A percentile compares a stretch with the other conserved stretches of the same genome.
Evolutionary conservation across 1,140 invertebrate genomes (phyloP).

Genomic region (Oreohelix idahoensis): DNA sequence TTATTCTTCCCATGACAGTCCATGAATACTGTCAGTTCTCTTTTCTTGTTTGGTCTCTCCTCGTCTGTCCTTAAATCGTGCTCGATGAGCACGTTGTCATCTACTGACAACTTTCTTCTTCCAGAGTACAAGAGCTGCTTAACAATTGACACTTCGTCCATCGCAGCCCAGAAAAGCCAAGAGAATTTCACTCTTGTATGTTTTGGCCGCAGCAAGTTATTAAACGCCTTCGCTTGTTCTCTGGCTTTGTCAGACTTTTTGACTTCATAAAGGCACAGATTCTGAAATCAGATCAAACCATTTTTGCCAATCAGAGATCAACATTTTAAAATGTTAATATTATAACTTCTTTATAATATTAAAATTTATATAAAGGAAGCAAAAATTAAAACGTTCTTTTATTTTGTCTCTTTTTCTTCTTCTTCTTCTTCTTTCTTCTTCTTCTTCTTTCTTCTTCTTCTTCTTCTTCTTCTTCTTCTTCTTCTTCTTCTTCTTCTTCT

Average conservation of each 20-base stretch:
- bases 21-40: neutral
- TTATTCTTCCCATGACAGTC: neutral
- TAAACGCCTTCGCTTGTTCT: neutral
- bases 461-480: no score
- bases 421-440: no score
- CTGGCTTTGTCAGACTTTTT: constrained; percentile 16
- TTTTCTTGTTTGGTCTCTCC: constrained; percentile 1
- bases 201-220: neutral
- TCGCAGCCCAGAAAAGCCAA: constrained; percentile 29
- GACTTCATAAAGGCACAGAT: constrained; percentile 6
- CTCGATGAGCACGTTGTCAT: constrained; percentile 44
- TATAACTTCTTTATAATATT: no score
- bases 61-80: constrained; percentile 31
- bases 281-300: constrained; percentile 11
- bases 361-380: no score
- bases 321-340: no score
- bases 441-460: no score
- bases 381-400: no score
- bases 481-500: no score
- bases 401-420: no score
- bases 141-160: constrained; percentile 43
- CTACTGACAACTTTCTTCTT: constrained; percentile 7
- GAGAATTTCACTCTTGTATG: neutral
- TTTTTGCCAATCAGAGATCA: neutral
- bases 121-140: constrained; percentile 37